Percentiles rank a stretch among this genome's conserved stretches.
Conservation (phyloP, 1,140 invertebrate species). For the Chymomyza costata region DNA sequence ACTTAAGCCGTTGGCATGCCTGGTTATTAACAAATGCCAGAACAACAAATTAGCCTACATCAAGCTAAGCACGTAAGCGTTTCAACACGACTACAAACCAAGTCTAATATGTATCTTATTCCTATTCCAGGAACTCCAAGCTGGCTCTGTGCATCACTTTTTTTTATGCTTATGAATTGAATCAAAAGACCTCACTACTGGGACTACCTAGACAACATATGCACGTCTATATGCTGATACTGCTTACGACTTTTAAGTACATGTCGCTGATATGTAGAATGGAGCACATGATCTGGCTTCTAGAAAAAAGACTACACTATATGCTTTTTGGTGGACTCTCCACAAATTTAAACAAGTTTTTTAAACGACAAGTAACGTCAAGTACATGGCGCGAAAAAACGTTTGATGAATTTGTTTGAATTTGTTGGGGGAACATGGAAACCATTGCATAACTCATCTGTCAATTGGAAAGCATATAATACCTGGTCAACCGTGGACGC, state of each 20-base stretch:
- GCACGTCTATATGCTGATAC: conserved; percentile 26
- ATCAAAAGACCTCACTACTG: conserved; percentile 13
- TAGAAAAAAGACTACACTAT: conserved; percentile 41
- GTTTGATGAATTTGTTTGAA: conserved; percentile 38
- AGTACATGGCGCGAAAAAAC: neutral
- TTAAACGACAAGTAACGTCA: conserved; percentile 10
- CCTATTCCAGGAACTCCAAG: conserved; percentile 42
- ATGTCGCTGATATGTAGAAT: conserved; percentile 28
- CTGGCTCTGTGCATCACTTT: conserved; percentile 31
- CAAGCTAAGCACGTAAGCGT: conserved; percentile 50
- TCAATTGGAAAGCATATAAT: too few species aligned
- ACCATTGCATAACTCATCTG: too few species aligned
- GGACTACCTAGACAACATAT: conserved; percentile 20
- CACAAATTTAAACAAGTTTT: conserved; percentile 39
- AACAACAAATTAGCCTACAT: conserved; percentile 27
- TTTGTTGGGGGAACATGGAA: too few species aligned
- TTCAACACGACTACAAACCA: neutral
- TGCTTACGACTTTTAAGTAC: conserved; percentile 33
- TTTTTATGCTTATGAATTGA: conserved; percentile 28
- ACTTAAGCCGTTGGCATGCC: conserved; percentile 40
- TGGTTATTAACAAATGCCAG: conserved; percentile 51
- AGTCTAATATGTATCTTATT: neutral
- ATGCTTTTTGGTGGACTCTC: conserved; percentile 43
- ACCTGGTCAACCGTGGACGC: conserved; percentile 13
- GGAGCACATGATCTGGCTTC: conserved; percentile 37